phyloP scores from a whole-genome alignment of 2,113 vertebrate genomes.

The Prionailurus viverrinus region DNA sequence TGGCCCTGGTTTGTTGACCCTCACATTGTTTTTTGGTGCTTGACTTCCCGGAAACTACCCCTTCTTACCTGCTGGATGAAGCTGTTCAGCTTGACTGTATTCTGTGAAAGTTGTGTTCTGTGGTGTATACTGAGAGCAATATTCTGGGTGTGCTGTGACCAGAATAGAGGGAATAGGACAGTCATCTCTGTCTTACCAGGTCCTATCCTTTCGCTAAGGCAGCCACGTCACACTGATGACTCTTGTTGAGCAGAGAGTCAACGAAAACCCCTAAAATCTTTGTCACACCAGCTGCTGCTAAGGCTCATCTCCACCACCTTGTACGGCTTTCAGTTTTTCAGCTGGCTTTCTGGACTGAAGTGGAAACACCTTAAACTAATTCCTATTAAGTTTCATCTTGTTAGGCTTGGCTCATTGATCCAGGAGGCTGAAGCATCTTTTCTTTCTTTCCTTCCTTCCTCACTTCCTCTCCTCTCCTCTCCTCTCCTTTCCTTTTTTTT shows the following conservation, averaged over 20 bases:
- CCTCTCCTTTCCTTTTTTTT: too few species aligned
- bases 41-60: background rate
- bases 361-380: constrained; percentile 64
- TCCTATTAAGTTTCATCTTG: constrained; percentile 67
- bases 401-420: constrained; percentile 73
- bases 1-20: background rate
- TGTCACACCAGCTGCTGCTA: background rate
- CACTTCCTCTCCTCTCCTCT: too few species aligned
- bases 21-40: background rate
- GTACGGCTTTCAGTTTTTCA: background rate
- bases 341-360: constrained; percentile 41
- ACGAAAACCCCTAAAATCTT: background rate
- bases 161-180: background rate
- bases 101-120: background rate
- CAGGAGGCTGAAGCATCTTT: background rate
- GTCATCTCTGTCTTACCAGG: background rate
- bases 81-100: background rate
- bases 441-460: background rate
- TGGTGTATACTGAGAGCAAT: background rate
- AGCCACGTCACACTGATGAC: background rate
- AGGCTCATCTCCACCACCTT: background rate
- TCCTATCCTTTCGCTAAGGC: background rate
- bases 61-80: background rate
- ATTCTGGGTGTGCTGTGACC: background rate
- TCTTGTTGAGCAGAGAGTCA: background rate